Evolutionary conservation across 2,113 vertebrate genomes (phyloP), one percentile per base, ranked within the genome.

Genomic region (Rattus rattus): DNA sequence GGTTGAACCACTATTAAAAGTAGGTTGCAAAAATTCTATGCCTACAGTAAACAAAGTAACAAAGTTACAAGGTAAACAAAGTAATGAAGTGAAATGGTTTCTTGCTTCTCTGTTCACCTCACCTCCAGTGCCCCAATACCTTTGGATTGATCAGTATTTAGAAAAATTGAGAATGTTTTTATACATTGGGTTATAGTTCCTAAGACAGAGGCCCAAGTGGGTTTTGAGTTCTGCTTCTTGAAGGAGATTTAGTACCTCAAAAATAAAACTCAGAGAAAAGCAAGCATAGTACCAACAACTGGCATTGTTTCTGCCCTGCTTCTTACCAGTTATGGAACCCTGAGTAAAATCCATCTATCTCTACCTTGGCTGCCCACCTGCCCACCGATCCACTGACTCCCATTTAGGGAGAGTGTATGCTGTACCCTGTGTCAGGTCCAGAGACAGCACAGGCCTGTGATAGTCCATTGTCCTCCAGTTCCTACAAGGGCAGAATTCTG

Each of bases 391-490:
- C 75, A 22, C 2, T 22, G 22, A 47, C 16, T 20, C 49, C 47
- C 7, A 24, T 19, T 8, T 3, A 2, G 54, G 70, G 1, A 39
- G 30, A 16, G 36, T 2, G 1, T 3, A 36, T 0, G 4, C 79
- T 69, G 14, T 0, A 19, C 39, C 36, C n/a, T 28, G 39, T 14
- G 19, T 2, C 33, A 39, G 49, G n/a, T 49, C 67, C 61, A 5
- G 17, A 73, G 90, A 39, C 36, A 13, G 26, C 17, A 73, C 36
- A 91, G 54, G 10, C 67, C 81, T 63, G 49, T 70, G 92, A 89
- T 0, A 54, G 6, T n/a, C 0, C 0, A 28, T 11, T 65, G 63
- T 28, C 47, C n/a, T 59, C 2, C 20, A 61, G 28, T 54, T 13
- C 33, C 67, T 83, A 63, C 36, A 73, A 80, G 47, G 67, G 47